These are phyloP conservation scores for Muntiacus reevesi DNA, from an alignment of 2,113 vertebrate genomes.

Conservation along the genomic window DNA sequence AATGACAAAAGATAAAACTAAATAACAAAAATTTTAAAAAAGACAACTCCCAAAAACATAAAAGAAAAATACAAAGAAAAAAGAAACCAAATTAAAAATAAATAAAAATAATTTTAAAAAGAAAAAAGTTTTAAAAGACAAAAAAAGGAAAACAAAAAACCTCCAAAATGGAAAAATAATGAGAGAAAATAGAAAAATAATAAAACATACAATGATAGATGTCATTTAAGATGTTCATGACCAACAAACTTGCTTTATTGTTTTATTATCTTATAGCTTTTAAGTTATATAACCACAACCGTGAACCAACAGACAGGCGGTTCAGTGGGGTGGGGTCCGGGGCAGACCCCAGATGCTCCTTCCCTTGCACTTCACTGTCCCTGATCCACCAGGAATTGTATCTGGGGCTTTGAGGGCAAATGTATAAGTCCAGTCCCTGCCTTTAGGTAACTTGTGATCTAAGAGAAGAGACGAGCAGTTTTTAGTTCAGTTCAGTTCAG, in stretches of 20 bases:
- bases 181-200: neutral
- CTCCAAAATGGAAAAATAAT: neutral
- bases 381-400: neutral
- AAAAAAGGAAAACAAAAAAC: neutral
- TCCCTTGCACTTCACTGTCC: neutral
- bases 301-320: neutral
- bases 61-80: neutral
- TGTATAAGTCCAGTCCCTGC: neutral
- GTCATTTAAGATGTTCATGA: neutral
- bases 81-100: neutral
- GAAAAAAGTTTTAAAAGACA: neutral
- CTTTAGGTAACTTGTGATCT: neutral
- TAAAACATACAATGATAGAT: neutral
- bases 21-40: neutral
- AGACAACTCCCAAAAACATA: neutral
- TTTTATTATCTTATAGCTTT: neutral
- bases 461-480: neutral
- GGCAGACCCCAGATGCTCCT: neutral
- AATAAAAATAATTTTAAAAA: neutral
- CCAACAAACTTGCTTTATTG: neutral
- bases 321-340: neutral
- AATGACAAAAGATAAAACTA: neutral
- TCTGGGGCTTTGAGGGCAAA: neutral
- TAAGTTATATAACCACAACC: neutral
- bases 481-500: neutral